Evolutionary conservation across 2,113 vertebrate species (phyloP).

Genomic region (Lepisosteus osseus): DNA sequence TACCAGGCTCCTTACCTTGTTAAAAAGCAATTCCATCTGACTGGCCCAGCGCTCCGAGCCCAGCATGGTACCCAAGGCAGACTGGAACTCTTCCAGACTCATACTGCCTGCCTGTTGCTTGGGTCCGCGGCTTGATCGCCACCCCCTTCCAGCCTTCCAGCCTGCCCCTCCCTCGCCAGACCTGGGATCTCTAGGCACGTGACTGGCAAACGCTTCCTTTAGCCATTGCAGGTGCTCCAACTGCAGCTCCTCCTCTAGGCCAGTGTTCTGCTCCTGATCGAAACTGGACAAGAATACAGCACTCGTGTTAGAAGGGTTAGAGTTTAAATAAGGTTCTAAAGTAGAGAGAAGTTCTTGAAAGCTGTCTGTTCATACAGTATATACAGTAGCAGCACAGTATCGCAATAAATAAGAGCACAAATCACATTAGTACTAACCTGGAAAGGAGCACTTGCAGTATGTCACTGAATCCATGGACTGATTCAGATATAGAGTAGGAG

Average conservation of each 20-base stretch:
- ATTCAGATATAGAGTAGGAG: too few species aligned
- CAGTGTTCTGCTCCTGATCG: constrained; percentile 27
- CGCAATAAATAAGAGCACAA: too few species aligned
- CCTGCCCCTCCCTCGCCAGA: background rate
- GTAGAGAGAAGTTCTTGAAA: too few species aligned
- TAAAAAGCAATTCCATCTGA: constrained; percentile 47
- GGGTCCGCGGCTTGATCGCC: background rate
- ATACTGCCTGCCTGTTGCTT: constrained; percentile 17
- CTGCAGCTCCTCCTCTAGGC: constrained; percentile 39
- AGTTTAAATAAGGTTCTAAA: too few species aligned
- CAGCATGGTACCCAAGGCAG: constrained; percentile 32
- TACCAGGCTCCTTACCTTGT: constrained; percentile 35
- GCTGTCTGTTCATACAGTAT: too few species aligned
- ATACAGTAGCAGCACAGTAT: too few species aligned
- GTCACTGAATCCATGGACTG: too few species aligned
- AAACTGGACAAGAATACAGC: constrained; percentile 17
- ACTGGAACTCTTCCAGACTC: constrained; percentile 45
- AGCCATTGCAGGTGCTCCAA: constrained; percentile 41
- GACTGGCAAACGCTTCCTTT: constrained; percentile 37
- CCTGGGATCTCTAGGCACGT: background rate
- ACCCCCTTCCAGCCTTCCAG: background rate
- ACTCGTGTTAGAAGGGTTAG: too few species aligned
- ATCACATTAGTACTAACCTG: too few species aligned
- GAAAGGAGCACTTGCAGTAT: too few species aligned
- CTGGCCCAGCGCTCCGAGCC: constrained; percentile 28